These are phyloP conservation scores for Spodoptera litura DNA, from an alignment of 1,140 invertebrate species.

Conservation along the genomic window DNA sequence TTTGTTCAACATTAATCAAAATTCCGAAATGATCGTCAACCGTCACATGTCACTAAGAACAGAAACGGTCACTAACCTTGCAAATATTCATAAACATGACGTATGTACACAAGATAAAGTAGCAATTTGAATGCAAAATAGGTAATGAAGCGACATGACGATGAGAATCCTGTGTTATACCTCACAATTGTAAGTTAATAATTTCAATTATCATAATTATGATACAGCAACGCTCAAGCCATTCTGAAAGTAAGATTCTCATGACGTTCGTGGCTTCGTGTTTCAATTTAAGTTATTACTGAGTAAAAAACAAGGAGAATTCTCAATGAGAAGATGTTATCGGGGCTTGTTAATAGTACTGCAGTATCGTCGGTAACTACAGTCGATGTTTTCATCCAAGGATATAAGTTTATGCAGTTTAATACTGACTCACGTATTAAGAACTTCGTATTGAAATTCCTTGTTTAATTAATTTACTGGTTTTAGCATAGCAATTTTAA, in stretches of 20 bases:
- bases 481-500: constrained; percentile 11
- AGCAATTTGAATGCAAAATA: constrained; percentile 7
- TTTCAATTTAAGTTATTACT: neutral
- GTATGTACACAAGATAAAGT: constrained; percentile 2
- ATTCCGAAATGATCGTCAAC: too few relatives aligned
- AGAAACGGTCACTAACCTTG: neutral
- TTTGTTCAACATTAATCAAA: too few relatives aligned
- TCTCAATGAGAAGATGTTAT: constrained; percentile 22
- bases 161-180: neutral
- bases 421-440: neutral
- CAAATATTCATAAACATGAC: constrained; percentile 2
- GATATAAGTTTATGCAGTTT: neutral
- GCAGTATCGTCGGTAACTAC: neutral
- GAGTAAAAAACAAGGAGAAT: neutral
- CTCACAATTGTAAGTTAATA: neutral
- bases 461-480: constrained; percentile 16
- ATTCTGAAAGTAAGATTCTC: neutral
- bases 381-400: neutral
- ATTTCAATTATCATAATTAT: constrained; percentile 19
- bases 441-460: neutral
- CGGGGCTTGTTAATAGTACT: neutral
- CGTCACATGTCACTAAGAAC: neutral
- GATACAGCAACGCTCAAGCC: neutral
- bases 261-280: neutral
- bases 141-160: neutral